These are phyloP conservation scores for Sarcoramphus papa DNA, from an alignment of 2,797 vertebrate species.

Conservation along the genomic window DNA sequence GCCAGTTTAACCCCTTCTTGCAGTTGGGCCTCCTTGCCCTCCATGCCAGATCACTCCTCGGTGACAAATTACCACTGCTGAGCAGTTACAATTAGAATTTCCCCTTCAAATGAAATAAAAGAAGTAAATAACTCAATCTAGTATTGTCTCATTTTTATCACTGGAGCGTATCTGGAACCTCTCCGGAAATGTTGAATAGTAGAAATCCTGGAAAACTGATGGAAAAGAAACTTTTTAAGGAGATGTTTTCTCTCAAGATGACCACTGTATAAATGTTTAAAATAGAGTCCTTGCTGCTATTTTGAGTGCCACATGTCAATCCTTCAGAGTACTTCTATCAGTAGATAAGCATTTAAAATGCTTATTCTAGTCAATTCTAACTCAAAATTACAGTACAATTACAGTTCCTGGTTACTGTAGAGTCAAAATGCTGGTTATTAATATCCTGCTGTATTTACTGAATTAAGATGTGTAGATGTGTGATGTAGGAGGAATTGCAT, in stretches of 20 bases:
- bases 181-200: background rate
- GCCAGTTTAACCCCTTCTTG: too few species aligned
- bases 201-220: background rate
- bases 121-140: background rate
- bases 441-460: background rate
- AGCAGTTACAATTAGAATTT: too few species aligned
- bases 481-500: background rate
- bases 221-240: background rate
- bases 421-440: background rate
- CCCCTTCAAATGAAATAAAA: background rate
- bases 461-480: background rate
- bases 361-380: background rate
- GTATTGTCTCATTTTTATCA: background rate
- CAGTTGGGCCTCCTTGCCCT: too few species aligned
- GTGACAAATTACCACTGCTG: too few species aligned
- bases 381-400: background rate
- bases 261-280: background rate
- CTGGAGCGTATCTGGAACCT: background rate
- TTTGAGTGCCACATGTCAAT: background rate
- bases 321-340: background rate
- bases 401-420: background rate
- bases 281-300: background rate
- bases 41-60: too few species aligned
- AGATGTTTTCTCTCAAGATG: background rate
- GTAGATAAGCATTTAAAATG: background rate